Conservation (phyloP, 2,113 vertebrate species). For the Trematomus loennbergii region DNA sequence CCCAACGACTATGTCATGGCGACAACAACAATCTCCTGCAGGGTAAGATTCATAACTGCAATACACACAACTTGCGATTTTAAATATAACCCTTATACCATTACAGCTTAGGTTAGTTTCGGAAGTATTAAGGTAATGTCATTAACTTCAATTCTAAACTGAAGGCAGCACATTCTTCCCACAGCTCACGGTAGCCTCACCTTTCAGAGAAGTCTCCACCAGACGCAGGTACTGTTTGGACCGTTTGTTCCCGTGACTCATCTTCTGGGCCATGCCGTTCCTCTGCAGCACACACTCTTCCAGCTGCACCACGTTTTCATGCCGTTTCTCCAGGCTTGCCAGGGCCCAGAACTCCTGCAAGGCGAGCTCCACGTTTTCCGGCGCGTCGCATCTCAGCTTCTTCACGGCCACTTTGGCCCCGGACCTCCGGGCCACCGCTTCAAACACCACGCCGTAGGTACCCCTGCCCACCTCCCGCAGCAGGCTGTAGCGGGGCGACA, state of each 20-base stretch:
- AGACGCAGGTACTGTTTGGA: slow-evolving; percentile 93
- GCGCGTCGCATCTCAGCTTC: slow-evolving; percentile 93
- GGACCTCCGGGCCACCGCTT: slow-evolving; percentile 87
- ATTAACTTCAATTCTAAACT: neutral
- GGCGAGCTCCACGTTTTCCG: slow-evolving; percentile 95
- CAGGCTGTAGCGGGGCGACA: slow-evolving; percentile 87
- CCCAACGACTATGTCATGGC: slow-evolving; percentile 56
- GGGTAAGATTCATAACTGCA: neutral
- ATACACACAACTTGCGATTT: neutral
- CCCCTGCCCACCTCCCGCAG: slow-evolving; percentile 92
- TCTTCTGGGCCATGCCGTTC: slow-evolving; percentile 92
- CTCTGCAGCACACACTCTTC: slow-evolving; percentile 96
- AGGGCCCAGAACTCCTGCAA: slow-evolving; percentile 95
- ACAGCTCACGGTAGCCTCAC: slow-evolving; percentile 45
- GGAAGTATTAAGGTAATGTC: too few relatives aligned
- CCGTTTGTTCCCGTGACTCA: slow-evolving; percentile 94
- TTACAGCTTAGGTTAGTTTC: too few relatives aligned
- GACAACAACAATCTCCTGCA: slow-evolving; percentile 18
- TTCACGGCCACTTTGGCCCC: slow-evolving; percentile 92
- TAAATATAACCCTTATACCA: too few relatives aligned
- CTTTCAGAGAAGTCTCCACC: slow-evolving; percentile 96
- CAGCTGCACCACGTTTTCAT: slow-evolving; percentile 92
- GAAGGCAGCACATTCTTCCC: neutral
- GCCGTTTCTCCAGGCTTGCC: slow-evolving; percentile 90
- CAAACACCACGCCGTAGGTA: slow-evolving; percentile 96